Conservation (phyloP, 2,888 invertebrate genomes). For the Papilio demoleus region DNA sequence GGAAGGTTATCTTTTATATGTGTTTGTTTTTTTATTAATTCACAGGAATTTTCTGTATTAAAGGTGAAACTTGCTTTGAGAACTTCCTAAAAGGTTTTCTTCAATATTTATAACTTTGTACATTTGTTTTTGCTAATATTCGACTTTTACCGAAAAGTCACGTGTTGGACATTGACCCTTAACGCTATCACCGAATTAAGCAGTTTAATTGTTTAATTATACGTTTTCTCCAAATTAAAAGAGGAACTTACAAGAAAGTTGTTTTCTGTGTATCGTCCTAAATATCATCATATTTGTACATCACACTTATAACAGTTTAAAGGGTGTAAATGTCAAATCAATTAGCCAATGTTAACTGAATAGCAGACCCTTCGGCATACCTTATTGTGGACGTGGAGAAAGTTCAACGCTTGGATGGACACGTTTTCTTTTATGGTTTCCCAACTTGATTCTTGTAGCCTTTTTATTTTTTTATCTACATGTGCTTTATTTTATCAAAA, state of each 20-base stretch:
- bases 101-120: too few relatives aligned
- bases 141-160: neutral
- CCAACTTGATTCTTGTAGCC: constrained; percentile 21
- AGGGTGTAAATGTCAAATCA: constrained; percentile 40
- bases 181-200: neutral
- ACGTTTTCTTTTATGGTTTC: constrained; percentile 35
- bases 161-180: neutral
- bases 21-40: too few relatives aligned
- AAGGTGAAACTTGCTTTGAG: too few relatives aligned
- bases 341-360: constrained; percentile 36
- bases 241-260: constrained; percentile 31
- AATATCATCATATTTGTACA: constrained; percentile 28
- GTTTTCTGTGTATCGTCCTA: constrained; percentile 17
- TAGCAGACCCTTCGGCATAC: constrained; percentile 19
- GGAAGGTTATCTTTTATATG: too few relatives aligned
- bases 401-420: constrained; percentile 29
- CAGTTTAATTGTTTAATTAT: constrained; percentile 31
- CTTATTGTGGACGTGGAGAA: constrained; percentile 34
- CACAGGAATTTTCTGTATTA: too few relatives aligned
- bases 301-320: constrained; percentile 25
- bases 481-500: constrained; percentile 6
- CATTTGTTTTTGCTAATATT: too few relatives aligned
- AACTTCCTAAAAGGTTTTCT: too few relatives aligned
- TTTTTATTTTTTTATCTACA: constrained; percentile 14
- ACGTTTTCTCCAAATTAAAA: constrained; percentile 22